Evolutionary conservation across 2,113 vertebrate genomes (phyloP), one percentile per base, ranked within the genome.

Genomic region (Chaetodon trifascialis): DNA sequence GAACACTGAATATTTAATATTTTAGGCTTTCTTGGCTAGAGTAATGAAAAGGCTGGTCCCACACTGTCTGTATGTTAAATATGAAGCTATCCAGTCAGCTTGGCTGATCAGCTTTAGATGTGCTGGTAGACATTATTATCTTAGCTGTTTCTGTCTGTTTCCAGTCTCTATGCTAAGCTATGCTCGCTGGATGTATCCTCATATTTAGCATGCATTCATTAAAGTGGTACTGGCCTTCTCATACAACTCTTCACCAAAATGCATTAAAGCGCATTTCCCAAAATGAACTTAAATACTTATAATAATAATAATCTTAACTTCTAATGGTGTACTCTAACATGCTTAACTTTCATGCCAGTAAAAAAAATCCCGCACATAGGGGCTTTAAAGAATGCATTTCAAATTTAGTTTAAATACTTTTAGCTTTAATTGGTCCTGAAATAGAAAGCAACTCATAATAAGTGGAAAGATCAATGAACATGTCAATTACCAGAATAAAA

Each of bases 251-350:
- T 5, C 2, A 23, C 10, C 51, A 68, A 49, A 42, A 74, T 1
- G 9, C 1, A 2, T 30, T 30, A 30, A 30, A 30, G 30, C 30
- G 30, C 0, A 54, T 42, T 46, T 30, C 7, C n/a, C 51, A 42
- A 56, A 42, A 25, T 11, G 21, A 55, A 69, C 49, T 55, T 17
- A 6, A 58, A 58, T 3, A 58, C 30, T 11, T 23, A n/a, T n/a
- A n/a, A n/a, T n/a, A n/a, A n/a, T n/a, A n/a, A n/a, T n/a, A 62
- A 40, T 71, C 49, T 63, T 64, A 71, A 42, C 64, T 36, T 5
- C 2, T 21, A 21, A 40, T n/a, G 3, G 6, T 15, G 12, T 14
- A 14, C 6, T 36, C 5, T 36, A 51, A 64, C 84, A 82, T 78
- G 79, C 74, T 56, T 0, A 25, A 19, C 3, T 36, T 12, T 36